Evolutionary conservation across 2,888 invertebrate species (phyloP).

Genomic region (Pheosia tremula): DNA sequence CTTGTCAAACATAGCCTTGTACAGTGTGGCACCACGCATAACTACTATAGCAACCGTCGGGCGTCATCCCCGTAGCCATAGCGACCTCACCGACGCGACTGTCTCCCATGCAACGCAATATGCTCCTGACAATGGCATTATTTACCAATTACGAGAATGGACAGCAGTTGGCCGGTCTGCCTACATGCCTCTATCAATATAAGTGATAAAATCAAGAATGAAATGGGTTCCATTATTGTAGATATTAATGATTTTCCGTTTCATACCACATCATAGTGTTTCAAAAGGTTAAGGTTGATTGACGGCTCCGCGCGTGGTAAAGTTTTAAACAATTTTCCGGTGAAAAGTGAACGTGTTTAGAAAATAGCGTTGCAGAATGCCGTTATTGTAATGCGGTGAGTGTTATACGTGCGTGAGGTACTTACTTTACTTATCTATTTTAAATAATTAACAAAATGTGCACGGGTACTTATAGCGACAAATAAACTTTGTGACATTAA

Average conservation of each 20-base stretch:
- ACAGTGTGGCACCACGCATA: constrained; percentile 55
- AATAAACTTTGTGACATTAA: no score
- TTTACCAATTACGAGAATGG: constrained; percentile 67
- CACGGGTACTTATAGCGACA: no score
- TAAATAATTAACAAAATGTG: neutral
- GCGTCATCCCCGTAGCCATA: constrained; percentile 67
- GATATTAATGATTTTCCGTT: constrained; percentile 20
- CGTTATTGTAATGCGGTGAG: constrained; percentile 46
- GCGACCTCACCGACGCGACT: constrained; percentile 39
- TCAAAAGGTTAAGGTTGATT: constrained; percentile 48
- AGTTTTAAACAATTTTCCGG: constrained; percentile 40
- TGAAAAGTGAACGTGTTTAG: constrained; percentile 43
- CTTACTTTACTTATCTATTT: neutral
- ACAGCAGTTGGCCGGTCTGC: constrained; percentile 51
- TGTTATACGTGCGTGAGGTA: constrained; percentile 10
- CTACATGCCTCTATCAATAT: constrained; percentile 43
- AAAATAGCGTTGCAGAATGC: constrained; percentile 29
- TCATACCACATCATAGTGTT: constrained; percentile 25
- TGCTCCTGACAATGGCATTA: constrained; percentile 55
- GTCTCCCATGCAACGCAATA: constrained; percentile 34
- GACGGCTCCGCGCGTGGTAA: constrained; percentile 37
- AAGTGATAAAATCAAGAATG: constrained; percentile 38
- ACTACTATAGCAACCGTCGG: constrained; percentile 50
- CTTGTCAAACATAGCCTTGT: constrained; percentile 44
- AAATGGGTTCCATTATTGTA: constrained; percentile 15